Conservation (phyloP, 2,113 vertebrate genomes). For the Todiramphus chloris region DNA sequence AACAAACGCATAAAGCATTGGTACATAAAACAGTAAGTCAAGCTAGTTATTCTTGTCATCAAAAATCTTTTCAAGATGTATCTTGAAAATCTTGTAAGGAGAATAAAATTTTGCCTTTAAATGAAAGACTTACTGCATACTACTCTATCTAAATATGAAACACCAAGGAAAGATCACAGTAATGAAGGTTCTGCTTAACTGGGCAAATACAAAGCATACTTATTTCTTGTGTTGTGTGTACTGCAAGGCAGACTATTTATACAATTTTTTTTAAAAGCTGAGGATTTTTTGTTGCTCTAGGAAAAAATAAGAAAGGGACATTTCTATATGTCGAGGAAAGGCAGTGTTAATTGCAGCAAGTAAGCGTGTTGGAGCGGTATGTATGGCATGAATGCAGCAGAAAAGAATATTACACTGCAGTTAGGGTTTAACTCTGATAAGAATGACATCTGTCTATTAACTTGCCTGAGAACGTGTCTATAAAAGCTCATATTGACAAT, state of each 20-base stretch:
- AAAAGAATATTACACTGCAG: not conserved
- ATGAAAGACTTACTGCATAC: slow-evolving; percentile 51
- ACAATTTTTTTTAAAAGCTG: slow-evolving; percentile 10
- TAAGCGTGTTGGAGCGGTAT: not conserved
- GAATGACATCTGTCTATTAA: not conserved
- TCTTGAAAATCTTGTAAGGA: slow-evolving; percentile 63
- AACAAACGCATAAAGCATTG: slow-evolving; percentile 61
- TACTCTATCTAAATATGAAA: slow-evolving; percentile 54
- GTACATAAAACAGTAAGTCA: slow-evolving; percentile 56
- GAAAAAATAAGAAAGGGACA: not conserved
- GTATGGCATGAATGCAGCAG: not conserved
- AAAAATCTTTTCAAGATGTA: slow-evolving; percentile 61
- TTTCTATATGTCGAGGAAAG: not conserved
- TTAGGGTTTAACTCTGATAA: not conserved
- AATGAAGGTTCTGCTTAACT: slow-evolving; percentile 37
- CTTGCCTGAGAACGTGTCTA: not conserved
- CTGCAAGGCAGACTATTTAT: slow-evolving; percentile 50
- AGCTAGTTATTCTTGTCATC: slow-evolving; percentile 52
- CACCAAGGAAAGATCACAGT: not conserved
- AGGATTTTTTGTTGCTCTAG: slow-evolving; percentile 30
- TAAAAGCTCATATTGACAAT: slow-evolving; percentile 13
- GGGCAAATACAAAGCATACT: slow-evolving; percentile 36
- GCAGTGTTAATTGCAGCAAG: slow-evolving; percentile 26
- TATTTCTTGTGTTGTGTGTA: slow-evolving; percentile 54
- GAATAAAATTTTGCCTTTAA: slow-evolving; percentile 72